These are phyloP conservation scores for Xiphophorus birchmanni DNA, from an alignment of 2,797 vertebrate genomes.

Conservation along the genomic window DNA sequence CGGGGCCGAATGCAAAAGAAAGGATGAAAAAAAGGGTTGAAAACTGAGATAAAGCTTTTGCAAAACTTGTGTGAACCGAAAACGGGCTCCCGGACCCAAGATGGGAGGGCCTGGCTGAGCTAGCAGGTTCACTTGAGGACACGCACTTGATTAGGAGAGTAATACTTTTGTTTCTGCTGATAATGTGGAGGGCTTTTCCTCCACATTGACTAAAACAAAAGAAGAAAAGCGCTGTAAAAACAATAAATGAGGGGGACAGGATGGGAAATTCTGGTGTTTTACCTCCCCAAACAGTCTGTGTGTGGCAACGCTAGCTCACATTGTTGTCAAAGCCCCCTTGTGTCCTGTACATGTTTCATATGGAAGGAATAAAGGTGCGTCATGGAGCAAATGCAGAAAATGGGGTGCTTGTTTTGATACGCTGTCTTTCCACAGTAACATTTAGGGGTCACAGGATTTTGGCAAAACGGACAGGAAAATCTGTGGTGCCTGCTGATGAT, in stretches of 20 bases:
- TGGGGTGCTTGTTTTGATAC: conserved; percentile 66
- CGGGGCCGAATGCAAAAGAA: conserved; percentile 65
- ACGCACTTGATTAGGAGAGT: conserved; percentile 56
- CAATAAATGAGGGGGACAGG: conserved; percentile 32
- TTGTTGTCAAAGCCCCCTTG: conserved; percentile 51
- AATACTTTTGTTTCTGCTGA: conserved; percentile 55
- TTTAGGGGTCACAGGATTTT: conserved; percentile 65
- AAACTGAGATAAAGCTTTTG: conserved; percentile 39
- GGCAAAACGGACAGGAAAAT: conserved; percentile 64
- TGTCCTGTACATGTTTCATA: conserved; percentile 61
- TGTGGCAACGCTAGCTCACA: conserved; percentile 35
- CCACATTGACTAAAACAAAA: conserved; percentile 40
- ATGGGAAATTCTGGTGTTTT: conserved; percentile 38
- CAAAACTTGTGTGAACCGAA: conserved; percentile 25
- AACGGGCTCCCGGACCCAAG: conserved; percentile 54
- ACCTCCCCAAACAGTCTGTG: conserved; percentile 39
- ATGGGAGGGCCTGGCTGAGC: conserved; percentile 42
- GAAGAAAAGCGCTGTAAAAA: conserved; percentile 33
- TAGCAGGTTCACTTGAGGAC: conserved; percentile 69
- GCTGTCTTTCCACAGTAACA: conserved; percentile 66
- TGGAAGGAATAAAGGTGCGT: conserved; percentile 76
- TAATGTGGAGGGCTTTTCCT: conserved; percentile 52
- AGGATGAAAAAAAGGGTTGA: conserved; percentile 34
- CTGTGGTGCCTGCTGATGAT: conserved; percentile 68
- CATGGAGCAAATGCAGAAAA: conserved; percentile 58